Evolutionary conservation across 2,888 invertebrate genomes (phyloP).

Genomic region (Acronicta aceris): DNA sequence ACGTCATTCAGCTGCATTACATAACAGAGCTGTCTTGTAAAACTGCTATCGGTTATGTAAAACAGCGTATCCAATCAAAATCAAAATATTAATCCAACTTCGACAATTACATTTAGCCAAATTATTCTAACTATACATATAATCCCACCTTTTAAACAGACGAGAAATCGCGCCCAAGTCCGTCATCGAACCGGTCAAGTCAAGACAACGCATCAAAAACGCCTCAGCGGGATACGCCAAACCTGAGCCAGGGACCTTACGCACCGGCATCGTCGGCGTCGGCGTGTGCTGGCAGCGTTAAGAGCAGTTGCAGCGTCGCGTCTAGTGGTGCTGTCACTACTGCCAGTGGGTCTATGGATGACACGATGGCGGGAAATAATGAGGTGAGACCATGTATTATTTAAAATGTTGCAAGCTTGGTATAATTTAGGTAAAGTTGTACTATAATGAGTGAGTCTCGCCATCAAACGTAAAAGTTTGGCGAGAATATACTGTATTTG

Average conservation of each 20-base stretch:
- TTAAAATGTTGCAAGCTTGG: too few species aligned
- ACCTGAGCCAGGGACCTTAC: constrained; percentile 80
- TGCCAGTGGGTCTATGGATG: constrained; percentile 69
- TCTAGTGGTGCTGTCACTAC: constrained; percentile 69
- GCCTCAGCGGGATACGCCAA: constrained; percentile 75
- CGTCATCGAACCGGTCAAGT: constrained; percentile 83
- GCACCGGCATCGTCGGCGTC: constrained; percentile 76
- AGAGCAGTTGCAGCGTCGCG: constrained; percentile 77
- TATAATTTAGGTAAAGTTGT: too few species aligned
- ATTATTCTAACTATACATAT: too few species aligned
- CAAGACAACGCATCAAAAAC: constrained; percentile 85
- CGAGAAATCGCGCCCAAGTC: constrained; percentile 87
- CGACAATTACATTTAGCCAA: too few species aligned
- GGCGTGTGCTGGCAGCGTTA: constrained; percentile 69
- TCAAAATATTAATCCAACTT: too few species aligned
- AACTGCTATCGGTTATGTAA: too few species aligned
- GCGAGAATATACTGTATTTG: too few species aligned
- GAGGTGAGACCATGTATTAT: constrained; percentile 65
- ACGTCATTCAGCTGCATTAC: too few species aligned
- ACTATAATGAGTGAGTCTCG: too few species aligned
- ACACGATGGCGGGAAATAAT: constrained; percentile 73
- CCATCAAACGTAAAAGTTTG: too few species aligned
- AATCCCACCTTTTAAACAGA: constrained; percentile 61
- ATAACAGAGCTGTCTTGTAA: too few species aligned
- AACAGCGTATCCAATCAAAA: too few species aligned